Evolutionary conservation across 1,140 invertebrate species (phyloP), one percentile per base, ranked within the genome.

Genomic region (Nasonia longicornis): DNA sequence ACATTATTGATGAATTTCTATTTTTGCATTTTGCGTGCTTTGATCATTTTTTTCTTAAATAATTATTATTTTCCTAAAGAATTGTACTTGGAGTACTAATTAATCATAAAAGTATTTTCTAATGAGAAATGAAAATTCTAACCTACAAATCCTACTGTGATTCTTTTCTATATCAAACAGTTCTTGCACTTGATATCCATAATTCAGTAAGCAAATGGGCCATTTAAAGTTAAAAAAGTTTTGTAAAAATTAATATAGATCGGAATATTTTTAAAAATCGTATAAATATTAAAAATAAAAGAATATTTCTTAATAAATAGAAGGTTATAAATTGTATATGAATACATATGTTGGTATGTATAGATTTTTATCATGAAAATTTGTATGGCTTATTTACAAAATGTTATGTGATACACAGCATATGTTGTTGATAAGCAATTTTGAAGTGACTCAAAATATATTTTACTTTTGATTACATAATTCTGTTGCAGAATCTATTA

Each of bases 101-200:
- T 48, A 14, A 48, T 48, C 22, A 3, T 3, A 22, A 75, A 4
- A 22, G 8, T 42, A 10, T n/a, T 58, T 20, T 58, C 52, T 26
- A 26, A 20, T 20, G 16, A 0, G 16, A 58, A 7, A 20, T n/a
- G 6, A 70, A 26, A 8, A 72, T 63, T 72, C 69, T n/a, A 79
- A 79, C 77, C 77, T 78, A 78, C 0, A 77, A 77, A 6, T 66
- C 2, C 11, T n/a, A 2, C n/a, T 67, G 22, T 31, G 31, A 69
- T 69, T 69, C n/a, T 69, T 69, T n/a, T 31, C 10, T 31, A 69
- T 11, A 31, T 35, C 3, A 3, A 69, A 31, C 26, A 58, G 1
- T 58, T 58, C 52, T 58, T 58, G 20, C 6, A 20, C 16, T 7
- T 20, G 7, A 8, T 20, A 6, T n/a, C n/a, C 4, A 0, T n/a